These are phyloP conservation scores for Malurus cyaneus DNA, from an alignment of 2,113 vertebrate species.

Conservation along the genomic window DNA sequence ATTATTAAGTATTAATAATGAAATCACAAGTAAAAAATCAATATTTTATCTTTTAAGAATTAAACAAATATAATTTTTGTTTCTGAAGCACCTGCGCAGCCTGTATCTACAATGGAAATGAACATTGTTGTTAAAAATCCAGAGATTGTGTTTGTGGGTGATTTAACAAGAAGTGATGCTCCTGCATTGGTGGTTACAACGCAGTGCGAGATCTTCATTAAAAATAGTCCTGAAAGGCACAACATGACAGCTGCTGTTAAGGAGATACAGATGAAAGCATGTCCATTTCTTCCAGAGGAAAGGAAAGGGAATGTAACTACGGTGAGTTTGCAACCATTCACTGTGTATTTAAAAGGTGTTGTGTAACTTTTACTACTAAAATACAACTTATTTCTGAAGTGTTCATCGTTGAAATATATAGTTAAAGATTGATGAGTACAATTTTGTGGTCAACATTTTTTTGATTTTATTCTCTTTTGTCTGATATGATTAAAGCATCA, in stretches of 20 bases:
- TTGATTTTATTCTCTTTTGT: not conserved
- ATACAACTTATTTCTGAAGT: not conserved
- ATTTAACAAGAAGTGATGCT: constrained; percentile 89
- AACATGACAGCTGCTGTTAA: constrained; percentile 85
- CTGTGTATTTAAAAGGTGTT: not conserved
- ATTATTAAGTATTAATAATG: too few species aligned
- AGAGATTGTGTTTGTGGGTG: constrained; percentile 95
- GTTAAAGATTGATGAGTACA: not conserved
- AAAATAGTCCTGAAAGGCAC: constrained; percentile 73
- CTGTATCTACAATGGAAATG: constrained; percentile 81
- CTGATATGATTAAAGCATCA: not conserved
- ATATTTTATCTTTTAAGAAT: not conserved
- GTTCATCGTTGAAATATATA: not conserved
- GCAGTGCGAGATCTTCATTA: constrained; percentile 86
- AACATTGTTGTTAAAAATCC: constrained; percentile 89
- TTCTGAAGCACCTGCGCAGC: constrained; percentile 69
- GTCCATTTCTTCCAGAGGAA: constrained; percentile 87
- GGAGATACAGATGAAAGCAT: constrained; percentile 89
- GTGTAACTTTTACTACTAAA: not conserved
- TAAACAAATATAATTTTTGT: not conserved
- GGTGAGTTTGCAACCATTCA: constrained; percentile 61
- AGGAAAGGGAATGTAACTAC: constrained; percentile 86
- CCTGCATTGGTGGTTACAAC: constrained; percentile 91
- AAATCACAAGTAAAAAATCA: not conserved
- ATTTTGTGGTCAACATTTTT: not conserved